Evolutionary conservation across 2,888 invertebrate genomes (phyloP), one percentile per base, ranked within the genome.

Genomic region (Palloptera scutellata): DNA sequence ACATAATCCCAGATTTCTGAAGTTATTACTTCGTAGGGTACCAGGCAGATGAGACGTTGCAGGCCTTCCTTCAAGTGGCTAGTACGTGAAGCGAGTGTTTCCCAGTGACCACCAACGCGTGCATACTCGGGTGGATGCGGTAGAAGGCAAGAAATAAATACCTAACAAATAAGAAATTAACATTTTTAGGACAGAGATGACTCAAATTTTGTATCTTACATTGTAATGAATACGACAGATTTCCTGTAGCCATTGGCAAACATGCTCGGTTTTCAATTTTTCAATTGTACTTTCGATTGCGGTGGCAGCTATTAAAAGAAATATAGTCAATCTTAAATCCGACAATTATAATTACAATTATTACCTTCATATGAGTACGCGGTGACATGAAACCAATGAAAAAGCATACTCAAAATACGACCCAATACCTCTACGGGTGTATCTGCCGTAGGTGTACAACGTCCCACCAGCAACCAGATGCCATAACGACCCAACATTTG

Each of bases 361-460:
- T 81, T 86, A 95, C 96, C 95, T 86, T 97, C 96, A 80, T 96
- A 96, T 10, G 98, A 91, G 84, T 95, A 96, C 1, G 98, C 97
- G 15, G 98, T 99, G 77, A 97, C 94, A 86, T 98, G 96, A 87
- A 98, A 99, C 99, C 99, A 99, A 85, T 98, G 97, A 86, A 98
- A 99, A 72, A 99, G 88, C 89, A 98, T 97, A 42, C 97, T 95
- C 61, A 99, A 88, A 76, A 99, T 88, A 70, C 98, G 89, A 9
- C 98, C 98, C 61, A 98, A 87, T 64, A 92, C 89, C 84, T 93
- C 92, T 68, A 90, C 88, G 0, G 92, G 91, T 0, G 92, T 92
- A 78, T 92, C 91, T 30, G 91, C 88, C 72, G 89, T 90, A 0
- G 94, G 94, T 13, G 92, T 91, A 81, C 94, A 98, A 71, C 98